These are phyloP conservation scores for Eclectus roratus DNA, from an alignment of 2,113 vertebrate species.

Conservation along the genomic window DNA sequence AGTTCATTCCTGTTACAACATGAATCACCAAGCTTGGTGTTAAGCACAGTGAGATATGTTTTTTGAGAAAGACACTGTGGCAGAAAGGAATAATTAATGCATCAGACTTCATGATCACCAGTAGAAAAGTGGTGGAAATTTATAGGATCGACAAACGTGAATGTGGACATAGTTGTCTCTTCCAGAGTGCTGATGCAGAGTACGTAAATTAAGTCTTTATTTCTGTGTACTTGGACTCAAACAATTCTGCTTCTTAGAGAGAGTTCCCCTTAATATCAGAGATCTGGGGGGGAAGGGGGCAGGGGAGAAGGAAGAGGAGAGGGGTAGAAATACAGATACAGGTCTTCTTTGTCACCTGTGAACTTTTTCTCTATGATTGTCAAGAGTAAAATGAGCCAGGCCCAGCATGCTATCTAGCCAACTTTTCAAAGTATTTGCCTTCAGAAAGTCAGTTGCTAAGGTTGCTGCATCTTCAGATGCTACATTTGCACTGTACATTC, in stretches of 20 bases:
- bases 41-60: not conserved
- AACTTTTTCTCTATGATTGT: not conserved
- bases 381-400: not conserved
- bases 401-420: not conserved
- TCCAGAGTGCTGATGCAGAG: not conserved
- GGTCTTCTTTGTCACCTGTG: not conserved
- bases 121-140: not conserved
- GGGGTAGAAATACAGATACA: not conserved
- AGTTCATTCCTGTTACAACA: not conserved
- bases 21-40: not conserved
- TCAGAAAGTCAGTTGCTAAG: not conserved
- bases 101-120: not conserved
- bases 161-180: not conserved
- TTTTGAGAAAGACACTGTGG: not conserved
- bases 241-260: not conserved
- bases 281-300: no score
- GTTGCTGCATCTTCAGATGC: not conserved
- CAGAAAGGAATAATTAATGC: not conserved
- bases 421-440: not conserved
- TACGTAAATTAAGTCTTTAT: not conserved
- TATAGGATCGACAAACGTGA: not conserved
- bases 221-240: not conserved
- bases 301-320: not conserved
- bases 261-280: not conserved
- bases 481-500: not conserved